phyloP scores from a whole-genome alignment of 2,113 vertebrate species.

The Ptilorrhoa leucosticta region DNA sequence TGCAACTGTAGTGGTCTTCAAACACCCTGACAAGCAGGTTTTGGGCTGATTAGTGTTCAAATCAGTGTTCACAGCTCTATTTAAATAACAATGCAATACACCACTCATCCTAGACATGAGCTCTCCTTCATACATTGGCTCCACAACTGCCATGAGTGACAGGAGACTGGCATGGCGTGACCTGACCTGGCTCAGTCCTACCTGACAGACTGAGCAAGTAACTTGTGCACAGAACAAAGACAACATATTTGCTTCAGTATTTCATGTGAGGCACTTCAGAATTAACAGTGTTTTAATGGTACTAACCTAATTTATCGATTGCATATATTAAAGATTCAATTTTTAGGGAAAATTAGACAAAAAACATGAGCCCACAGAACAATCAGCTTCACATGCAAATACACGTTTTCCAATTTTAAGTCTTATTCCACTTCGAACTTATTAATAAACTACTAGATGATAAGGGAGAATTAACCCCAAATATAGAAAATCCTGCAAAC shows the following conservation, averaged over 20 bases:
- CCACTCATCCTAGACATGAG: neutral
- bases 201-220: neutral
- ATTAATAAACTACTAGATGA: neutral
- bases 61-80: neutral
- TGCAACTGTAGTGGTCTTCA: rapidly evolving
- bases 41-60: neutral
- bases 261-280: neutral
- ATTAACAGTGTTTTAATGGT: neutral
- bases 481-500: neutral
- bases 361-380: neutral
- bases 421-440: neutral
- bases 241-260: neutral
- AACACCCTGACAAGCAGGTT: neutral
- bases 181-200: neutral
- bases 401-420: neutral
- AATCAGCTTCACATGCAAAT: neutral
- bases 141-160: too few species aligned
- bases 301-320: neutral
- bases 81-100: neutral
- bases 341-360: neutral
- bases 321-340: neutral
- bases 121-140: neutral
- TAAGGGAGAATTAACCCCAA: neutral
- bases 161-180: neutral
- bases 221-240: neutral